Percentiles rank a stretch among this genome's conserved stretches.
Conservation (phyloP, 2,113 vertebrate species). For the Suricata suricatta region DNA sequence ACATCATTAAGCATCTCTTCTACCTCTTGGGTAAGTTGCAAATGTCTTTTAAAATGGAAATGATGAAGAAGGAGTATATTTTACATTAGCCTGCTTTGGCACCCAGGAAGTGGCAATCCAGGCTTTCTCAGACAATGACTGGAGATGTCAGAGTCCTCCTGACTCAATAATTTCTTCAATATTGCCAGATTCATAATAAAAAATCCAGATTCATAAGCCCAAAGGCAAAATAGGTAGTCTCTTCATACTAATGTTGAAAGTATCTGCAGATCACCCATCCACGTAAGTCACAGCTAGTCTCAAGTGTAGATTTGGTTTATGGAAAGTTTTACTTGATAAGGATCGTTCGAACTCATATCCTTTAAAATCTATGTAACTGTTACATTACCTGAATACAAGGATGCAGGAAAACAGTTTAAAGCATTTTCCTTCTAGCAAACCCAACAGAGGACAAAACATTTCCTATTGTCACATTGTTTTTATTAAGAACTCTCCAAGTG, state of each 20-base stretch:
- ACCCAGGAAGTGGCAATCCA: background rate
- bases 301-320: background rate
- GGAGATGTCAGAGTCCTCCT: background rate
- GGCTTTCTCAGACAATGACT: background rate
- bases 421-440: background rate
- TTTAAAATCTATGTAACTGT: slow-evolving; percentile 20
- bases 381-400: background rate
- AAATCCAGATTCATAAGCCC: background rate
- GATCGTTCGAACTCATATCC: background rate
- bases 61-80: background rate
- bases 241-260: background rate
- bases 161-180: background rate
- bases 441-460: background rate
- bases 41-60: slow-evolving; percentile 57
- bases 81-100: background rate
- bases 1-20: slow-evolving; percentile 35
- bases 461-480: slow-evolving; percentile 3
- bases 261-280: slow-evolving; percentile 15
- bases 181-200: slow-evolving; percentile 15
- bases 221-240: slow-evolving; percentile 6
- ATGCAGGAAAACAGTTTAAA: background rate
- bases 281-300: background rate
- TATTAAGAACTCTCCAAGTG: background rate
- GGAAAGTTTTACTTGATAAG: background rate
- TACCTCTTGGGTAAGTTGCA: background rate